Base-by-base conservation (phyloP, 2,797 vertebrate species). In the Coreius guichenoti region DNA sequence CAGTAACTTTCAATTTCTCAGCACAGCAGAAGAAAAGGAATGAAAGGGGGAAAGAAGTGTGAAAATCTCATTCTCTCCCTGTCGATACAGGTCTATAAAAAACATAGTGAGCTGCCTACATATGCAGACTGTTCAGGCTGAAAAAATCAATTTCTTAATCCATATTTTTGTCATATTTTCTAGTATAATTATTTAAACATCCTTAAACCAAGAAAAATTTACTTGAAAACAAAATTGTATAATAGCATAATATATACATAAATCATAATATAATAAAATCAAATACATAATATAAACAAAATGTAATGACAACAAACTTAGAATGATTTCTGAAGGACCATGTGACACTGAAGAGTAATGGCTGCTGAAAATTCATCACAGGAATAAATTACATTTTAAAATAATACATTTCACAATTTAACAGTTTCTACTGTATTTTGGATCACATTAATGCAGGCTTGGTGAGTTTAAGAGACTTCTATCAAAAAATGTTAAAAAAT, bases 1-100 rank as follows among this genome's bases (percentile, higher is more conserved):
- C 82, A 79, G 75, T 54, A 58, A 76, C 72, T 76, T 67, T 72
- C 65, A 74, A 74, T 80, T 61, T 85, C 56, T 86, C 49, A 74
- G 68, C 63, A 73, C 12, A 39, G 47, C 67, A 67, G 47, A 75
- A 69, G 43, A 82, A 75, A 74, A 61, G 16, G 31, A 69, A 63
- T 51, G 51, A 81, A 70, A 33, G 72, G 69, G n/a, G 58, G 47
- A 80, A 74, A 80, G 43, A 45, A 86, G 79, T 68, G 49, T 82
- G 51, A 70, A 29, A 36, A 68, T 76, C 70, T 61, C 29, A 51
- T 75, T 83, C 45, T 9, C 11, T 43, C 73, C 43, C 74, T 26
- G 36, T 77, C 29, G 13, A 56, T 77, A 77, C 63, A 54, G 36
- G 33, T 84, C 31, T 76, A 58, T 31, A 68, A 65, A 63, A 83